phyloP scores from a whole-genome alignment of 2,888 invertebrate species.

The Myopa tessellatipennis region DNA sequence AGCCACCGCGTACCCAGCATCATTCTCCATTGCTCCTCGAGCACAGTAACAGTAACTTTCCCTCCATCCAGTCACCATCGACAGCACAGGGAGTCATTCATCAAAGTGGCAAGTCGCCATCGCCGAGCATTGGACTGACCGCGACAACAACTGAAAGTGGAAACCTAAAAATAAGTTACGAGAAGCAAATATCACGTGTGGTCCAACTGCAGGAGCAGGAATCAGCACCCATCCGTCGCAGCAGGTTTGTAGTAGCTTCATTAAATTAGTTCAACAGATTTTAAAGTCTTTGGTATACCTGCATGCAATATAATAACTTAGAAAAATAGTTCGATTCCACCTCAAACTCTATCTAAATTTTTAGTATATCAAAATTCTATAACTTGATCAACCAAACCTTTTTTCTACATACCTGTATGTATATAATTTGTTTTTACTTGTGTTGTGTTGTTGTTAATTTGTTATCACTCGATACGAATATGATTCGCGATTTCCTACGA shows the following conservation, averaged over 20 bases:
- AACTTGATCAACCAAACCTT: not conserved
- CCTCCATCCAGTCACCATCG: conserved; percentile 39
- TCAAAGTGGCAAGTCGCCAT: conserved; percentile 63
- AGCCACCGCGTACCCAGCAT: conserved; percentile 55
- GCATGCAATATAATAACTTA: conserved; percentile 18
- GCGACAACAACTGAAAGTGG: conserved; percentile 69
- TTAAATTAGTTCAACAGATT: not conserved
- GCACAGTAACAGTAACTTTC: conserved; percentile 34
- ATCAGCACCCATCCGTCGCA: conserved; percentile 71
- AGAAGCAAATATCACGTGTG: conserved; percentile 70
- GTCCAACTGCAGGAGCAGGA: conserved; percentile 69
- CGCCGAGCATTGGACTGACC: conserved; percentile 60
- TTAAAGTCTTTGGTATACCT: not conserved
- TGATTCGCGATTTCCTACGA: too few relatives aligned
- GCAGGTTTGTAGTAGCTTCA: conserved; percentile 68
- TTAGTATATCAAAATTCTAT: not conserved
- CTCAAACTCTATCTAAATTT: not conserved
- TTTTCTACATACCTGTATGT: not conserved
- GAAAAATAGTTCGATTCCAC: not conserved
- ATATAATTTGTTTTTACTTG: conserved; percentile 32
- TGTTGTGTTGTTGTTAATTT: conserved; percentile 35
- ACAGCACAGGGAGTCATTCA: conserved; percentile 56
- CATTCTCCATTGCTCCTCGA: conserved; percentile 49
- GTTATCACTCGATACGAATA: not conserved
- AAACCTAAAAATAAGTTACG: conserved; percentile 71